phyloP scores from a whole-genome alignment of 1,140 invertebrate genomes.

The Ceratina japonica region DNA sequence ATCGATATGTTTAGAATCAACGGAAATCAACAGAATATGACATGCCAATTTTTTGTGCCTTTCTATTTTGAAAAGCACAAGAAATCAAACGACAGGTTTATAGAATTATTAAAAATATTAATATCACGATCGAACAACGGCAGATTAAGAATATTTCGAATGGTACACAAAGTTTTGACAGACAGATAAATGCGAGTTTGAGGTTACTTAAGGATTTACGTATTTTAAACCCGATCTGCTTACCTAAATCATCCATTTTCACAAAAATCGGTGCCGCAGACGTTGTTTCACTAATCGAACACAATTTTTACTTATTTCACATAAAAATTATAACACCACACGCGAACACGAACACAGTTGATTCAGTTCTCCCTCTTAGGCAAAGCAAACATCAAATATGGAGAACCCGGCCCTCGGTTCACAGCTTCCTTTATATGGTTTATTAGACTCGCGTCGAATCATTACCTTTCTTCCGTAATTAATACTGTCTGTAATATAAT shows the following conservation, averaged over 20 bases:
- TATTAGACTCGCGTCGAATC: neutral
- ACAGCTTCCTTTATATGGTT: neutral
- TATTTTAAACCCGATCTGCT: conserved; percentile 38
- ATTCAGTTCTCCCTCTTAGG: conserved; percentile 3
- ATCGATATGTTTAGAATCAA: neutral
- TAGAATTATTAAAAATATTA: neutral
- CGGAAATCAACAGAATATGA: neutral
- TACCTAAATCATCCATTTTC: conserved; percentile 71
- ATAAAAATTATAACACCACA: neutral
- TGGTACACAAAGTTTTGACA: conserved; percentile 5
- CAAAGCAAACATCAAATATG: conserved; percentile 62
- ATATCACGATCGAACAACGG: neutral
- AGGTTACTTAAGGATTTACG: conserved; percentile 50
- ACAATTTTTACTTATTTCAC: conserved; percentile 14
- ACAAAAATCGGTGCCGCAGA: neutral
- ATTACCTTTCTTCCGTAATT: too few species aligned
- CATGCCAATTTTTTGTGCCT: neutral
- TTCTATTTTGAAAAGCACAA: neutral
- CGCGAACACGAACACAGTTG: conserved; percentile 10
- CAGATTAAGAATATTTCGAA: neutral
- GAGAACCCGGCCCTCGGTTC: conserved; percentile 52
- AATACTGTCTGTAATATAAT: neutral
- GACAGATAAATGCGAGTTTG: conserved; percentile 23
- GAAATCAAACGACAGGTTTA: neutral
- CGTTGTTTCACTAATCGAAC: conserved; percentile 13